Percentiles rank a stretch among this genome's conserved stretches.
phyloP scores from a whole-genome alignment of 2,888 invertebrate genomes.

The Drosophila paranaensis region DNA sequence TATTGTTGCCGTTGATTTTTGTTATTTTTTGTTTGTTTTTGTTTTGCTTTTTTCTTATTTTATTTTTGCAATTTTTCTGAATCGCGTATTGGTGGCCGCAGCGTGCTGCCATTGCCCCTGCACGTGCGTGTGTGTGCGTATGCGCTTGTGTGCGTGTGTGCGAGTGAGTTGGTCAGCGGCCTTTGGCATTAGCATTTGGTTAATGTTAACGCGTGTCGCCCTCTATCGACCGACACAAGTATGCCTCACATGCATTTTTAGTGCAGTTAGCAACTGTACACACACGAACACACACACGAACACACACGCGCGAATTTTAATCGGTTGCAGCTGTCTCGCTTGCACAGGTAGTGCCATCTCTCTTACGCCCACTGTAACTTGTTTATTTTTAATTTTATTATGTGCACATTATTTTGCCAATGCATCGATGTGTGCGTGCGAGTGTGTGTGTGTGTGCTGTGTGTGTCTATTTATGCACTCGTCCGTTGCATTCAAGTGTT shows the following conservation, averaged over 20 bases:
- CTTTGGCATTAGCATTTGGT: slow-evolving; percentile 78
- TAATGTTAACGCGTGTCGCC: slow-evolving; percentile 69
- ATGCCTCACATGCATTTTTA: slow-evolving; percentile 49
- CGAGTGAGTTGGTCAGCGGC: slow-evolving; percentile 50
- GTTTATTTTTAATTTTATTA: slow-evolving; percentile 77
- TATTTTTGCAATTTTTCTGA: slow-evolving; percentile 53
- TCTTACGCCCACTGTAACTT: slow-evolving; percentile 37
- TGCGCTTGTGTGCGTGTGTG: slow-evolving; percentile 3
- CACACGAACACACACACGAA: slow-evolving; percentile 14
- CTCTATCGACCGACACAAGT: slow-evolving; percentile 52
- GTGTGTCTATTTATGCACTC: slow-evolving; percentile 68
- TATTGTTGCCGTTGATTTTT: slow-evolving; percentile 58
- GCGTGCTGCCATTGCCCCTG: slow-evolving; percentile 45
- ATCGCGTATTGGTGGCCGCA: slow-evolving; percentile 64
- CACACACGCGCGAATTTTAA: neutral
- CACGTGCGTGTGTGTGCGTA: slow-evolving; percentile 6
- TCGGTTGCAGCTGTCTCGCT: slow-evolving; percentile 28
- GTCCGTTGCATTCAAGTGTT: slow-evolving; percentile 66
- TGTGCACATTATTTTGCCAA: slow-evolving; percentile 63
- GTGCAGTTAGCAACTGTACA: slow-evolving; percentile 73
- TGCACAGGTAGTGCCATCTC: slow-evolving; percentile 47
- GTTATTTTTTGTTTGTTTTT: slow-evolving; percentile 55
- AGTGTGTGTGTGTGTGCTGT: slow-evolving; percentile 16
- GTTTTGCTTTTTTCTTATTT: slow-evolving; percentile 25
- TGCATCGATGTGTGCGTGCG: slow-evolving; percentile 29